Percentiles rank a stretch among this genome's conserved stretches.
Evolutionary conservation across 1,140 invertebrate genomes (phyloP).

Genomic region (Anastrepha ludens): DNA sequence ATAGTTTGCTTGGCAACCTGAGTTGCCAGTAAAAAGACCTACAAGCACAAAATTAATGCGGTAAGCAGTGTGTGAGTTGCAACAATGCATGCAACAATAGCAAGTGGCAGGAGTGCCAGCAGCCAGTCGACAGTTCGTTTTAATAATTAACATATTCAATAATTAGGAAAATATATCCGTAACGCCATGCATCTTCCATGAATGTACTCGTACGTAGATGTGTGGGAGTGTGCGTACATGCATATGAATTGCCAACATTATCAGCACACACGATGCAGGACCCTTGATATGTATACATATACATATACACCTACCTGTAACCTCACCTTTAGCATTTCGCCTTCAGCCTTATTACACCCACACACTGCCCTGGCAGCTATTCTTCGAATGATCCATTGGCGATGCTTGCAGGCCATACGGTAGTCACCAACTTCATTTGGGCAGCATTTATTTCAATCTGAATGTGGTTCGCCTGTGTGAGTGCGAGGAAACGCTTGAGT

Average conservation of each 20-base stretch:
- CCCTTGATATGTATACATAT: neutral
- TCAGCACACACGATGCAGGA: neutral
- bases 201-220: neutral
- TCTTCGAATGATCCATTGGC: too few species aligned
- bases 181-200: neutral
- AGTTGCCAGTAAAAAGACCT: neutral
- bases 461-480: neutral
- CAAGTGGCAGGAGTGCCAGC: neutral
- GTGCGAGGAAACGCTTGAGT: neutral
- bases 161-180: constrained; percentile 35
- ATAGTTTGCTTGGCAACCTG: constrained; percentile 41
- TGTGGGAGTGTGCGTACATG: neutral
- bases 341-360: too few species aligned
- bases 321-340: too few species aligned
- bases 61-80: neutral
- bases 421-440: too few species aligned
- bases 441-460: too few species aligned
- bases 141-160: constrained; percentile 38
- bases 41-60: constrained; percentile 2
- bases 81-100: neutral
- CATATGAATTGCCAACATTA: neutral
- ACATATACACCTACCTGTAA: neutral
- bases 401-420: too few species aligned
- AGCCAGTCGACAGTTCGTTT: neutral
- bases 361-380: too few species aligned